These are phyloP conservation scores for Sitta europaea DNA, from an alignment of 2,113 vertebrate species.

Conservation along the genomic window DNA sequence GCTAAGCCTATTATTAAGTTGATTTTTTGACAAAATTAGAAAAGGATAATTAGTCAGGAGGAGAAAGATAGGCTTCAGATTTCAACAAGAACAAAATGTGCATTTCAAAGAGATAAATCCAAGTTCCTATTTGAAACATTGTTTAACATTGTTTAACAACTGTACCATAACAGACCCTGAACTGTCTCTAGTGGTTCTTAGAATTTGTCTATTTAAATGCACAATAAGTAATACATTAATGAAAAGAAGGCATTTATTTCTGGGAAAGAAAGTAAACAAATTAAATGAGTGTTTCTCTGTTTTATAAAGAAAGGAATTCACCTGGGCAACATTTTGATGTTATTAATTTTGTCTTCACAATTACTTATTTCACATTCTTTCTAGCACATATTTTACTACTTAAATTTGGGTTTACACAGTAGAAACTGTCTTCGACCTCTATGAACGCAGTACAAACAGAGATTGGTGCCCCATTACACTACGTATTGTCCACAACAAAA, in stretches of 20 bases:
- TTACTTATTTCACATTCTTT: background rate
- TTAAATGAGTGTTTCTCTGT: background rate
- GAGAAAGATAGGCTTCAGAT: background rate
- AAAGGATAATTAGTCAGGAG: background rate
- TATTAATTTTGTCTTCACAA: background rate
- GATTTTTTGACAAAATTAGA: background rate
- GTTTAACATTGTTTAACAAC: background rate
- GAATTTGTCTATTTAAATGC: constrained; percentile 9
- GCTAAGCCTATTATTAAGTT: background rate
- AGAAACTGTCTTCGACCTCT: background rate
- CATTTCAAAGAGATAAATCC: background rate
- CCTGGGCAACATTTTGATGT: background rate
- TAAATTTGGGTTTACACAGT: background rate
- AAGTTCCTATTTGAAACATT: background rate
- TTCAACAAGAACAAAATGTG: background rate
- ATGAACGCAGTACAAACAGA: background rate
- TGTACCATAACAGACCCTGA: background rate
- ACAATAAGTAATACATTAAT: background rate
- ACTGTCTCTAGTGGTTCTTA: background rate
- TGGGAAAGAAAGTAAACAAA: background rate
- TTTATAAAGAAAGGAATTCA: background rate
- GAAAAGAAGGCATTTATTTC: background rate
- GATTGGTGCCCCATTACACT: background rate
- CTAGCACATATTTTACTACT: background rate
- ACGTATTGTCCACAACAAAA: background rate